Evolutionary conservation across 2,888 invertebrate species (phyloP).

Genomic region (Phymatocera aterrima): DNA sequence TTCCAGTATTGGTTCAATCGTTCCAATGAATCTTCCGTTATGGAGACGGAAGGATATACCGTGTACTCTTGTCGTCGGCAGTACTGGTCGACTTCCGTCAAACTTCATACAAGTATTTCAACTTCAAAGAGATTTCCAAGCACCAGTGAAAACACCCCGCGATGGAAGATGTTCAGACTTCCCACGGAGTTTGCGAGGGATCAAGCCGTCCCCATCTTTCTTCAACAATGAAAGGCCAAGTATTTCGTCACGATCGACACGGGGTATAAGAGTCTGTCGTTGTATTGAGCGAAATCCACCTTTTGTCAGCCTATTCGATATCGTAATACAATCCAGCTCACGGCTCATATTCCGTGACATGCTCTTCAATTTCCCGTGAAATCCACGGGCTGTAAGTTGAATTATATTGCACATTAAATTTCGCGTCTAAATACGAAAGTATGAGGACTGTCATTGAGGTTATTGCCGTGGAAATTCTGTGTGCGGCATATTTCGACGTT

Average conservation of each 20-base stretch:
- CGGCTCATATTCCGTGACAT: background rate
- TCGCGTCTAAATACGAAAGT: background rate
- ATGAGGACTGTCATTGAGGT: background rate
- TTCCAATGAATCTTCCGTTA: background rate
- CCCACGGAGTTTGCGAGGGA: background rate
- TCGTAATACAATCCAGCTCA: background rate
- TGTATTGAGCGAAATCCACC: background rate
- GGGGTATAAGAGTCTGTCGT: background rate
- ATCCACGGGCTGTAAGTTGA: background rate
- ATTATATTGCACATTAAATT: background rate
- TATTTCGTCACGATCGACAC: constrained; percentile 3
- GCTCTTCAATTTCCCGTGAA: background rate
- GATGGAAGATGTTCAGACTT: background rate
- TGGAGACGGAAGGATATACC: too few species aligned
- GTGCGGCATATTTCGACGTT: too few species aligned
- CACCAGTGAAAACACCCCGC: background rate
- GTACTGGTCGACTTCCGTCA: background rate
- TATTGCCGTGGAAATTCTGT: too few species aligned
- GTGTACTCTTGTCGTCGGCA: too few species aligned
- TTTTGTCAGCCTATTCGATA: constrained; percentile 1
- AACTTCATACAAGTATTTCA: background rate
- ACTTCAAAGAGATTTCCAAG: background rate
- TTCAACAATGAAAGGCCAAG: background rate
- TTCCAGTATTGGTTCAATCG: background rate
- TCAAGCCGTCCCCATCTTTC: background rate